phyloP scores from a whole-genome alignment of 2,113 vertebrate species.

The Irena cyanogastra region DNA sequence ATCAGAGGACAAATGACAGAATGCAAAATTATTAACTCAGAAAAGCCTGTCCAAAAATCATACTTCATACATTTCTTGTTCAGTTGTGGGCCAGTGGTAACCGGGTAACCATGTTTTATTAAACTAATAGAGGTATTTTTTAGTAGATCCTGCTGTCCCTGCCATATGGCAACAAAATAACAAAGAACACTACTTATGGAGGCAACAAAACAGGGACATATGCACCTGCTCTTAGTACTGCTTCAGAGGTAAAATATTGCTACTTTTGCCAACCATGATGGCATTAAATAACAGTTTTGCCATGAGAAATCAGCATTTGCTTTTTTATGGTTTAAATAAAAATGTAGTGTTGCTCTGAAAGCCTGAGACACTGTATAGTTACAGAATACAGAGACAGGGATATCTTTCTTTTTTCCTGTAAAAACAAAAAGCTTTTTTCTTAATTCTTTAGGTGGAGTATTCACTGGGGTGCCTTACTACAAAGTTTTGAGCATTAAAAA shows the following conservation, averaged over 20 bases:
- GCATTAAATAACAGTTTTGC: not conserved
- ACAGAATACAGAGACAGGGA: not conserved
- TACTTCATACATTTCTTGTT: not conserved
- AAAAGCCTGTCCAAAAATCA: not conserved
- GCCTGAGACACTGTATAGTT: not conserved
- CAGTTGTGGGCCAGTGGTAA: not conserved
- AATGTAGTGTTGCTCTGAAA: not conserved
- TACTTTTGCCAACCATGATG: not conserved
- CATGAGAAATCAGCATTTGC: not conserved
- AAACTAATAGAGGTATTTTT: conserved; percentile 9
- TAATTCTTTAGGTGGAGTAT: not conserved
- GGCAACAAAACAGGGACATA: conserved; percentile 43
- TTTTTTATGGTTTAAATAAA: conserved; percentile 3
- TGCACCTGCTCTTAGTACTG: conserved; percentile 32
- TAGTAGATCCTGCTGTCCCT: conserved; percentile 29
- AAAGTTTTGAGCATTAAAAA: not conserved
- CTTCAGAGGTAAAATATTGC: conserved; percentile 31
- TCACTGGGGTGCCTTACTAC: not conserved
- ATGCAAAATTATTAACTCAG: not conserved
- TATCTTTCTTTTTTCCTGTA: not conserved
- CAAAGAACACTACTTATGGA: conserved; percentile 7
- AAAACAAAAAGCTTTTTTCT: not conserved
- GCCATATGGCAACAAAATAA: conserved; percentile 49
- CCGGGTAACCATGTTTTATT: conserved; percentile 4
- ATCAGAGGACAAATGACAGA: not conserved